Conservation (phyloP, 2,797 vertebrate genomes). For the Myripristis jacobus region DNA sequence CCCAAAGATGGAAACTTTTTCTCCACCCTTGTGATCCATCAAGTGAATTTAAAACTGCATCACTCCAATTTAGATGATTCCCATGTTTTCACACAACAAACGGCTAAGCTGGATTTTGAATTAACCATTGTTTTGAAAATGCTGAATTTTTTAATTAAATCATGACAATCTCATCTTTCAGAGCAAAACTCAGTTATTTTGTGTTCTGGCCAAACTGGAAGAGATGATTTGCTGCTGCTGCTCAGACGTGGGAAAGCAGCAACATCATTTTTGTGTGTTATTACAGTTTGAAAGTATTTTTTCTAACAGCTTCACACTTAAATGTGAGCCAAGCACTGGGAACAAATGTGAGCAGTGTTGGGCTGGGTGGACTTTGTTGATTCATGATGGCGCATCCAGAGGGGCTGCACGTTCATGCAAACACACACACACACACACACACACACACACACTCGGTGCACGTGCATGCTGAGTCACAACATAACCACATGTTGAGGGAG, state of each 20-base stretch:
- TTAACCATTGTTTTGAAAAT: too few species aligned
- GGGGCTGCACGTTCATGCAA: not conserved
- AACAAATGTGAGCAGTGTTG: not conserved
- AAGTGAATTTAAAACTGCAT: too few species aligned
- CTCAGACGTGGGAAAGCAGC: not conserved
- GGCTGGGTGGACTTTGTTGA: too few species aligned
- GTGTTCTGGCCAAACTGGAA: not conserved
- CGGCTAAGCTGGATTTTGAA: too few species aligned
- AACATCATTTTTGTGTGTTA: too few species aligned
- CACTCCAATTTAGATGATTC: too few species aligned
- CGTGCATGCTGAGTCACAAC: not conserved
- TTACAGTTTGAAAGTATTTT: constrained; percentile 7
- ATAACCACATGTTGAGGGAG: constrained; percentile 6
- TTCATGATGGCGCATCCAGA: too few species aligned
- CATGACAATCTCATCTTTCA: not conserved
- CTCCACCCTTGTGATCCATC: too few species aligned
- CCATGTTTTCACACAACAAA: too few species aligned
- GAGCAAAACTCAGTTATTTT: not conserved
- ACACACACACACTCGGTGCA: not conserved
- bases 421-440: constrained; percentile 5
- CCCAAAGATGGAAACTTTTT: too few species aligned
- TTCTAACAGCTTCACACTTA: not conserved
- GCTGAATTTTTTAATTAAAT: too few species aligned
- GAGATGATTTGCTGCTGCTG: too few species aligned
- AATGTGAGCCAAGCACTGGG: constrained; percentile 12